Base-by-base conservation (phyloP, 2,113 vertebrate genomes). In the Gallinago jamesoni region DNA sequence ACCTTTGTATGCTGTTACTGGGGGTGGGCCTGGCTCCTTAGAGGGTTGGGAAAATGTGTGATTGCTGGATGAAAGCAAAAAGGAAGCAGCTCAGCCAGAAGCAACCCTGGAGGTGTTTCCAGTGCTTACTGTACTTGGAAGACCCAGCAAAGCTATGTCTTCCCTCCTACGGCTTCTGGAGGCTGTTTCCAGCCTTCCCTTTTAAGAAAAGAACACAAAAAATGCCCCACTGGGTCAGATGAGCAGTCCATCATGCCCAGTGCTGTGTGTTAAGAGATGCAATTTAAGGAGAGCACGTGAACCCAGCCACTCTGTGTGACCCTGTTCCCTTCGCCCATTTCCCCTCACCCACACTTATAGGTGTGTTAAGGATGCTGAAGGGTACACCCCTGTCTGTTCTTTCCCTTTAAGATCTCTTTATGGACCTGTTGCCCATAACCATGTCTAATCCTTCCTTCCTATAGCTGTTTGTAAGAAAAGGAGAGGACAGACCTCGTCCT, bases 1-100 rank as follows among this genome's bases (percentile, higher is more conserved):
- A 93, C 86, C 86, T 93, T 78, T 93, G 43, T n/a, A 1, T 50
- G 45, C 30, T 87, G 30, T 11, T 94, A 66, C 66, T 81, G 86
- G 24, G 30, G 37, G 73, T 89, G 72, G 62, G 19, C 14, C 43
- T 84, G 77, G 33, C 37, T 89, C 64, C 80, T 89, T 48, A 72
- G 76, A 84, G 83, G 47, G 63, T 87, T 60, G 66, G 48, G 52
- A 55, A 93, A 96, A 27, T 55, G 60, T 12, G 18, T 53, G 72
- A 90, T 64, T 41, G 39, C 76, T 94, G 53, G 53, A 93, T 94
- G 41, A 94, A 94, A 93, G 69, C 33, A 79, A 72, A 94, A 89
- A 72, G 33, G 39, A 78, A 90, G 43, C 3, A 0, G 21, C 69
- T 84, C 88, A 82, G 88, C 60, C 76, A 87, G 85, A 60, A 95